These are phyloP conservation scores for Danio aesculapii DNA, from an alignment of 2,797 vertebrate species.

Conservation along the genomic window DNA sequence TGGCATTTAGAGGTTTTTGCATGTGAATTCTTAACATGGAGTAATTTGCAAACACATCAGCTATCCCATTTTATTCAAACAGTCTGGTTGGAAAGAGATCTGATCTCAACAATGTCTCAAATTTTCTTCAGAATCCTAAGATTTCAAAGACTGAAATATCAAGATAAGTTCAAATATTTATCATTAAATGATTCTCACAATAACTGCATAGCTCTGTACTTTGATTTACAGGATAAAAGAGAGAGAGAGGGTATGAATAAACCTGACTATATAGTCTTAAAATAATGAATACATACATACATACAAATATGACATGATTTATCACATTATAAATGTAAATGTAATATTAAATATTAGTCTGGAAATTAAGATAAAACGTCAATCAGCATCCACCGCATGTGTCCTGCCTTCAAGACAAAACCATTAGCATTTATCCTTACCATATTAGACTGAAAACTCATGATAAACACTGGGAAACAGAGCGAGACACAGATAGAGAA, in stretches of 20 bases:
- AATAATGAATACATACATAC: too few species aligned
- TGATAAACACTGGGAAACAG: conserved; percentile 24
- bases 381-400: not conserved
- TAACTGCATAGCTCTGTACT: not conserved
- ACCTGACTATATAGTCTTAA: not conserved
- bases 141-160: not conserved
- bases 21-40: too few species aligned
- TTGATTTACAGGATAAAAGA: not conserved
- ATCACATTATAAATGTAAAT: not conserved
- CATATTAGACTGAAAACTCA: not conserved
- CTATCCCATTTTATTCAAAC: too few species aligned
- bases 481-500: conserved; percentile 11
- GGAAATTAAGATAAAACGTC: not conserved
- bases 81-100: not conserved
- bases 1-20: too few species aligned
- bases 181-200: not conserved
- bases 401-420: not conserved
- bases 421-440: not conserved
- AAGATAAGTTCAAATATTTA: not conserved
- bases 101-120: not conserved
- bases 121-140: not conserved
- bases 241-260: not conserved
- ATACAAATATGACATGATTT: not conserved
- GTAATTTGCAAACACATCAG: not conserved
- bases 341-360: not conserved